Evolutionary conservation across 2,888 invertebrate genomes (phyloP), one percentile per base, ranked within the genome.

Genomic region (Tortricodes alternella): DNA sequence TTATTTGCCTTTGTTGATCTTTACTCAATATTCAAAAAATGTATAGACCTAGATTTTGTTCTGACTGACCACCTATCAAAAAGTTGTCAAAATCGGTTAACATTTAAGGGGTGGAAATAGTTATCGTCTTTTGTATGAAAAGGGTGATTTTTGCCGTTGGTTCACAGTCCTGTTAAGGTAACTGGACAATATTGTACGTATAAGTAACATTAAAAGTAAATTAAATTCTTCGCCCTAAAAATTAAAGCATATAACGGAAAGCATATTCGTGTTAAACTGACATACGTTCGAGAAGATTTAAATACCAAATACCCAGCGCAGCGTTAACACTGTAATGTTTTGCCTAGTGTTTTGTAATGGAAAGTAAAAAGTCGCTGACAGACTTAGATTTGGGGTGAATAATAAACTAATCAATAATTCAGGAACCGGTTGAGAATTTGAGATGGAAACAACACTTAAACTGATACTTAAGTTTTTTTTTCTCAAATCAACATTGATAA

Each of bases 231-330:
- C 41, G 34, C 27, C 35, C 43, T 32, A 52, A 52, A 52, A 34
- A 51, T 35, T 43, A 35, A 27, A 43, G 18, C 34, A 23, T 34
- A 16, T 13, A 35, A 43, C 34, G 43, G n/a, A 35, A 11, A 55
- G 49, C 43, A 53, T 62, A 53, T 52, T 60, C 49, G 24, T 55
- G 74, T 71, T 70, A 65, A 64, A 63, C 59, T 58, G 57, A 50
- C 53, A 41, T 53, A 37, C 46, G 46, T 37, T 46, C 41, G 41
- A 37, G 39, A 41, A 21, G 57, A 80, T 85, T 77, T 76, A 66
- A 83, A 80, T 76, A 81, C 71, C 83, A 85, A 83, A 83, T 84
- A 62, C 57, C 49, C 58, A 53, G 62, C 63, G 65, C 67, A 62
- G 62, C 71, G 69, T 65, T 71, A 73, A 75, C 71, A 74, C 61